These are phyloP conservation scores for Lichenostomus cassidix DNA, from an alignment of 2,113 vertebrate genomes.

Conservation along the genomic window DNA sequence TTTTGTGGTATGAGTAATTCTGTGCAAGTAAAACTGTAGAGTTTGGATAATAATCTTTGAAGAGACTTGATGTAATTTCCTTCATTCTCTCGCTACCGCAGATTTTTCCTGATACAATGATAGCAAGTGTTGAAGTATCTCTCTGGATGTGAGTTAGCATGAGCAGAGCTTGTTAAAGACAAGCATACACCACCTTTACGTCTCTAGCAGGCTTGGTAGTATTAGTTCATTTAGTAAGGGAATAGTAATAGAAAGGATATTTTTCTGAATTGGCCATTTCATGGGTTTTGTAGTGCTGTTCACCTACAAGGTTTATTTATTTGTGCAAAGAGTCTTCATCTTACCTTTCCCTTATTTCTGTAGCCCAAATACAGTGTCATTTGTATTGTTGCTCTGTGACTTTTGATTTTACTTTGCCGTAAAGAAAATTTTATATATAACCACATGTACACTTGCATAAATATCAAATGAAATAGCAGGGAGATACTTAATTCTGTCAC, in stretches of 20 bases:
- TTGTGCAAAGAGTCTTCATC: neutral
- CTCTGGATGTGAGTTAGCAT: neutral
- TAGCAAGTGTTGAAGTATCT: neutral
- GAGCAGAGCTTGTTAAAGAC: neutral
- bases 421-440: neutral
- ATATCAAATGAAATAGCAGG: neutral
- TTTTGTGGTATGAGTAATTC: neutral
- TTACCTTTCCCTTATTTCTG: neutral
- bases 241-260: neutral
- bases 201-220: neutral
- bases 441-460: rapidly evolving
- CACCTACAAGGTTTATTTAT: neutral
- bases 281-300: neutral
- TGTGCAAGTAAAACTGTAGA: neutral
- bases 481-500: neutral
- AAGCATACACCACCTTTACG: neutral
- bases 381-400: neutral
- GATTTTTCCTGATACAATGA: neutral
- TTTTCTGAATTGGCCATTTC: neutral
- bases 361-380: neutral
- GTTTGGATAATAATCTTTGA: neutral
- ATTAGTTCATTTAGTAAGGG: neutral
- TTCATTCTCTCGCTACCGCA: rapidly evolving
- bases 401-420: neutral
- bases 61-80: neutral